Evolutionary conservation across 2,888 invertebrate genomes (phyloP).

Genomic region (Himalopsyche anomala): DNA sequence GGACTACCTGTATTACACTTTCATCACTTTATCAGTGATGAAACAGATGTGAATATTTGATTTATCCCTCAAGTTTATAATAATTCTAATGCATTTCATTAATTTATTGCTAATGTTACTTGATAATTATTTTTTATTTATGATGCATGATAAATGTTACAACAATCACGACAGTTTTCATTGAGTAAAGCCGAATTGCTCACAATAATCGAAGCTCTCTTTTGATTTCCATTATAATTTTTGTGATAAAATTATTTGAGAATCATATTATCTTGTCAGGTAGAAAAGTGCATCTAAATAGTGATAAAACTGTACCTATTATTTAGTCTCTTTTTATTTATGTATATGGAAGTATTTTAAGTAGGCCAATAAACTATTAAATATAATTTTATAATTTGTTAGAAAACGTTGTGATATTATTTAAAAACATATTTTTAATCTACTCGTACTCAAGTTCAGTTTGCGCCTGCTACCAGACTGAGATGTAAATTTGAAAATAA

Average conservation of each 20-base stretch:
- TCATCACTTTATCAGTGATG: not conserved
- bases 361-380: constrained; percentile 41
- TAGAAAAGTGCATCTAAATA: constrained; percentile 37
- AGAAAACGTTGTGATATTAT: constrained; percentile 42
- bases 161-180: not conserved
- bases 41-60: not conserved
- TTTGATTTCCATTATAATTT: not conserved
- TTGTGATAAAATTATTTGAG: constrained; percentile 36
- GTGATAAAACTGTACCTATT: constrained; percentile 58
- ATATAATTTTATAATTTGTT: constrained; percentile 42
- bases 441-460: not conserved
- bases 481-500: constrained; percentile 1
- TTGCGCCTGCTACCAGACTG: not conserved
- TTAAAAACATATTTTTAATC: constrained; percentile 28
- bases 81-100: constrained; percentile 12
- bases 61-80: not conserved
- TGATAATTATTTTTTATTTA: constrained; percentile 38
- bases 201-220: constrained; percentile 22
- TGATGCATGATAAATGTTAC: not conserved
- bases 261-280: not conserved
- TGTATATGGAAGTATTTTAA: constrained; percentile 47
- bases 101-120: not conserved
- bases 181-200: not conserved
- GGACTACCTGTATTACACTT: not conserved
- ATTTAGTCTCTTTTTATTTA: constrained; percentile 51